Evolutionary conservation across 1,140 invertebrate genomes (phyloP), one percentile per base, ranked within the genome.

Genomic region (Pseudomyrmex gracilis): DNA sequence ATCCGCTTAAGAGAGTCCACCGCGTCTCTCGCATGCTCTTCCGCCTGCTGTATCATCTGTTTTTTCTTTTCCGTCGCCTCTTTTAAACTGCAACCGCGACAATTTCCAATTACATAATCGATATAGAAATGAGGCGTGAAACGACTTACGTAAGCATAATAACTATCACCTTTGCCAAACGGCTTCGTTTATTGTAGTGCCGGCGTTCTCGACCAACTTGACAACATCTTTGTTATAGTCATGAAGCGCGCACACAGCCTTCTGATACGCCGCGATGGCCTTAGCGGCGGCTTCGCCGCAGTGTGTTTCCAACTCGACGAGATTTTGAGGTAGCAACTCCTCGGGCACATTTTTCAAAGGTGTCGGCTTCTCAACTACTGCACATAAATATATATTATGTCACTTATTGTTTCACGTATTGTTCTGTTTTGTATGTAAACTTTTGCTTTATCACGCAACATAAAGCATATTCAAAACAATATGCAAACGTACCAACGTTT

Each of bases 151-250:
- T 15, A 58, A 73, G 5, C 15, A 55, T 22, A 68, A 84, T 49
- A 17, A 83, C 53, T n/a, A 67, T 80, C 87, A 94, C 93, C 91
- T 94, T 4, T 95, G 94, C 95, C 96, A 96, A 1, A 96, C 84
- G 0, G 93, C 74, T 0, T 93, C 92, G 82, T 95, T 95, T 22
- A 95, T 88, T 55, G 95, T 95, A 67, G 83, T 55, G 5, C 95
- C 94, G 22, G 95, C 91, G 67, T 94, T 95, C 47, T 96, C 96
- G 2, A 97, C 90, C 3, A 96, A 93, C 22, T 94, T 92, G 17
- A 96, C 94, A 4, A 97, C 95, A 82, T 97, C 95, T n/a, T 93
- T 90, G 86, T 95, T 96, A 73, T 95, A 96, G 67, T 95, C 95
- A 84, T 95, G 94, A 49, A 96, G 87, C 34, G 95, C 94, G 73